Evolutionary conservation across 2,797 vertebrate species (phyloP).

Genomic region (Trichosurus vulpecula): DNA sequence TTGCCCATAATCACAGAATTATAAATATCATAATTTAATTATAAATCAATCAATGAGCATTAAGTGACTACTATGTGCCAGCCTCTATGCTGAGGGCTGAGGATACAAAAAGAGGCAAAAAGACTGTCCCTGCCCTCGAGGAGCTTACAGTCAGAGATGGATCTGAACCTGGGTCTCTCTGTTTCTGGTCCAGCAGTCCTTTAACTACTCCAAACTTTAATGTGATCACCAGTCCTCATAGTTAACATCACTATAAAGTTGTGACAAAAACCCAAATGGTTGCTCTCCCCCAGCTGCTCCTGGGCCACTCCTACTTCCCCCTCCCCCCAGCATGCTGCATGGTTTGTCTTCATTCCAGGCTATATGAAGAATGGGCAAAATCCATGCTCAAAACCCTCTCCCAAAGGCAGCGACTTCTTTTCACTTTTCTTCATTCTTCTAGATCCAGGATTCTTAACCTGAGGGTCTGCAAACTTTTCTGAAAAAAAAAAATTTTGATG

Average conservation of each 20-base stretch:
- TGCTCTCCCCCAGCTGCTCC: too few relatives aligned
- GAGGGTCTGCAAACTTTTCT: not conserved
- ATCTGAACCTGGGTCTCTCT: not conserved
- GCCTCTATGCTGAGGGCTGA: not conserved
- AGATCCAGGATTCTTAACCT: not conserved
- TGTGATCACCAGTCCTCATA: not conserved
- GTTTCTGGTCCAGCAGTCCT: not conserved
- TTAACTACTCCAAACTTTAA: not conserved
- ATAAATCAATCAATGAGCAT: not conserved
- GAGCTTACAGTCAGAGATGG: not conserved
- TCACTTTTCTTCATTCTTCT: not conserved
- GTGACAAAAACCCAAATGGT: too few relatives aligned
- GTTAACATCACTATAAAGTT: not conserved
- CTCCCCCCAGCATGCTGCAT: not conserved
- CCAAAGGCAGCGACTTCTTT: not conserved
- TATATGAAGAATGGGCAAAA: not conserved
- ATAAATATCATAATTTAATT: not conserved
- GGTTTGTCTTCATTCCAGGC: not conserved
- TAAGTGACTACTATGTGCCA: not conserved
- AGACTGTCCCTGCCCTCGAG: not conserved
- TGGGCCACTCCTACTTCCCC: too few relatives aligned
- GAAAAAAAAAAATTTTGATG: too few relatives aligned
- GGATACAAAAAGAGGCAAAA: not conserved
- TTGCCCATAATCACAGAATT: not conserved
- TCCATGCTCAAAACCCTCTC: not conserved